Evolutionary conservation across 2,888 invertebrate genomes (phyloP).

Genomic region (Apamea anceps): DNA sequence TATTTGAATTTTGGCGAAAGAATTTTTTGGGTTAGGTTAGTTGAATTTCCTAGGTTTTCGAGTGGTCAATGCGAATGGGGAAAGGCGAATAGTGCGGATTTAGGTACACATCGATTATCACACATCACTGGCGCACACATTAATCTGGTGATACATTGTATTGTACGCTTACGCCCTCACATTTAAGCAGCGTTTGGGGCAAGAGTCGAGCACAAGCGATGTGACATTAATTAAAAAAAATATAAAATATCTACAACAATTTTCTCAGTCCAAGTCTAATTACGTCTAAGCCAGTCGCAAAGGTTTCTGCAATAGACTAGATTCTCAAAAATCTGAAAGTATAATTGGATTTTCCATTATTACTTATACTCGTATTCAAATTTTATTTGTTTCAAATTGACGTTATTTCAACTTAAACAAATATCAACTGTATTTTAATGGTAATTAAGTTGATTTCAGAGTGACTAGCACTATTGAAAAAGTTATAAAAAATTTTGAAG

Average conservation of each 20-base stretch:
- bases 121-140: slow-evolving; percentile 84
- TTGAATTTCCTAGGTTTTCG: slow-evolving; percentile 45
- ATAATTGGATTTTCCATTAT: not conserved
- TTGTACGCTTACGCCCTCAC: slow-evolving; percentile 82
- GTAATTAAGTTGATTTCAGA: no score
- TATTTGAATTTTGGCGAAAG: slow-evolving; percentile 61
- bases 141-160: slow-evolving; percentile 87
- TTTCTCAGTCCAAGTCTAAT: not conserved
- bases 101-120: slow-evolving; percentile 70
- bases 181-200: slow-evolving; percentile 70
- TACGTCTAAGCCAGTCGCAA: not conserved
- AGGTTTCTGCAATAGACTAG: not conserved
- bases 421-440: no score
- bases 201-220: slow-evolving; percentile 63
- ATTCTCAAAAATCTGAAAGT: not conserved
- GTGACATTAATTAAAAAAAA: not conserved
- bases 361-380: no score
- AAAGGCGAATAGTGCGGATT: slow-evolving; percentile 54
- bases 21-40: slow-evolving; percentile 47
- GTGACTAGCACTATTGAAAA: no score
- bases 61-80: slow-evolving; percentile 35
- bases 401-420: no score
- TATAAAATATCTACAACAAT: no score
- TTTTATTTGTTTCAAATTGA: no score
- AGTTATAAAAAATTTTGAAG: no score